Conservation (phyloP, 2,888 invertebrate species). For the Mythimna albipuncta region DNA sequence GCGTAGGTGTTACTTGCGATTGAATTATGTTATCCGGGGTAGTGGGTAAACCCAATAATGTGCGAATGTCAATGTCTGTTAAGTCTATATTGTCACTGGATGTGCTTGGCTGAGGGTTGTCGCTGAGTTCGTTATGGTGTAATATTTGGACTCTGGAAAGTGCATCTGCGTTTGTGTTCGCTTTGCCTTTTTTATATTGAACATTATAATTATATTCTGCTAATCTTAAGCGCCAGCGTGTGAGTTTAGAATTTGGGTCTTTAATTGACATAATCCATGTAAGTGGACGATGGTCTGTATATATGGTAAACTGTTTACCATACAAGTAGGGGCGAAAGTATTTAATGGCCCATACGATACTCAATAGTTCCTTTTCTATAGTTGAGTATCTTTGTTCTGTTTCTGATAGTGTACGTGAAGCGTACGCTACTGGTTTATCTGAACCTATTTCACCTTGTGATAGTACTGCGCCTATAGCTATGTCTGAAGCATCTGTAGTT, state of each 20-base stretch:
- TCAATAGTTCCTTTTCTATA: conserved; percentile 73
- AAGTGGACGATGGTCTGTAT: conserved; percentile 77
- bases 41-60: not conserved
- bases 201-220: too few species aligned
- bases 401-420: conserved; percentile 60
- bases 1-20: too few species aligned
- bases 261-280: conserved; percentile 69
- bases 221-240: too few species aligned
- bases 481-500: conserved; percentile 65
- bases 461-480: conserved; percentile 65
- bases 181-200: too few species aligned
- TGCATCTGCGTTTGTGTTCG: conserved; percentile 40
- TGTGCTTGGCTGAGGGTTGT: conserved; percentile 19
- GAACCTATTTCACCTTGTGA: conserved; percentile 63
- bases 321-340: conserved; percentile 74
- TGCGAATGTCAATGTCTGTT: conserved; percentile 3
- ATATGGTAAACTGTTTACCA: conserved; percentile 72
- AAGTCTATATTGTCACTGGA: not conserved
- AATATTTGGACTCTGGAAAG: conserved; percentile 60
- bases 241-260: too few species aligned
- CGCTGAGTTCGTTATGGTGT: conserved; percentile 16
- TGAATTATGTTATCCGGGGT: too few species aligned
- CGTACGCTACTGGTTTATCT: conserved; percentile 32
- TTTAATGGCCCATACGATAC: conserved; percentile 50
- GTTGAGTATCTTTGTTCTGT: conserved; percentile 62